These are phyloP conservation scores for Nycticebus coucang DNA, from an alignment of 2,113 vertebrate genomes.

Conservation along the genomic window DNA sequence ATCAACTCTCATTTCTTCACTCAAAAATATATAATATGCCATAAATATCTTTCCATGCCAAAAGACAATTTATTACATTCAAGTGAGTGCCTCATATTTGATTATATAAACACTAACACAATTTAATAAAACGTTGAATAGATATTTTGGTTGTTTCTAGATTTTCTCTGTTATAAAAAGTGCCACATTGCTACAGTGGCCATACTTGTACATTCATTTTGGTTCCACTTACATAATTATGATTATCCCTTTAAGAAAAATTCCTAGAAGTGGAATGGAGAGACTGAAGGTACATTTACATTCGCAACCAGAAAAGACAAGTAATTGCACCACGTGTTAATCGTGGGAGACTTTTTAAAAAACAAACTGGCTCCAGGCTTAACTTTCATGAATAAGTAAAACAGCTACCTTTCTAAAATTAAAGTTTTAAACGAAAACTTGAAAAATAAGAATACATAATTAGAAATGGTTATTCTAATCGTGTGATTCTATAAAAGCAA, in stretches of 20 bases:
- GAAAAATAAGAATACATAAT: background rate
- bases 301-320: slow-evolving; percentile 2
- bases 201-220: background rate
- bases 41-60: background rate
- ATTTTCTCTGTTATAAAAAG: background rate
- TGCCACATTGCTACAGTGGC: background rate
- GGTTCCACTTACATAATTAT: background rate
- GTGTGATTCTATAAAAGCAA: background rate
- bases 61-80: background rate
- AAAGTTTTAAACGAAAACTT: slow-evolving; percentile 2
- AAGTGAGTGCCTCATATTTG: background rate
- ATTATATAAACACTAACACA: background rate
- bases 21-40: background rate
- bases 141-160: background rate
- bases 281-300: background rate
- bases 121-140: background rate
- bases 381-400: background rate
- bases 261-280: background rate
- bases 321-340: background rate
- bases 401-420: slow-evolving; percentile 3
- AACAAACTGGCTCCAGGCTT: background rate
- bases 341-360: background rate
- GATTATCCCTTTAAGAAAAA: background rate
- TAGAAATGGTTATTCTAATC: background rate
- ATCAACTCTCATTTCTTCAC: background rate